These are phyloP conservation scores for Prunella himalayana DNA, from an alignment of 2,113 vertebrate genomes.

Conservation along the genomic window DNA sequence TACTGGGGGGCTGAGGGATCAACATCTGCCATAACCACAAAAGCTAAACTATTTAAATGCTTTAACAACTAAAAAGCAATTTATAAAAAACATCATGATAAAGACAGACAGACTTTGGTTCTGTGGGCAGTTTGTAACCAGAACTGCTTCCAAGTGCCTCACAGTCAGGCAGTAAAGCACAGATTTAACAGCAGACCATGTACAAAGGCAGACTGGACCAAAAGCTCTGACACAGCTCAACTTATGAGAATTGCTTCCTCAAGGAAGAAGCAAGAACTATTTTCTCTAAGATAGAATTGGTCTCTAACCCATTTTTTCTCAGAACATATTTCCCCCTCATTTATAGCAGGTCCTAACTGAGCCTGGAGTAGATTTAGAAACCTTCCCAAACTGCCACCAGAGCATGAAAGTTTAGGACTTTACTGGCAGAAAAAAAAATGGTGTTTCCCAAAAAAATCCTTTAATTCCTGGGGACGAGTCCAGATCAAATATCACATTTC, in stretches of 20 bases:
- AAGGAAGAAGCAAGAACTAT: background rate
- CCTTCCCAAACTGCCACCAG: background rate
- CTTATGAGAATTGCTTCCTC: background rate
- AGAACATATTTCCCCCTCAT: background rate
- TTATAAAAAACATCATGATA: background rate
- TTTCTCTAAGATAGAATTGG: background rate
- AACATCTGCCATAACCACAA: background rate
- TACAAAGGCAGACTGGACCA: background rate
- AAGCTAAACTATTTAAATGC: background rate
- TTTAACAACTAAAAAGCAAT: background rate
- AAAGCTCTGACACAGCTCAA: background rate
- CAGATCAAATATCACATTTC: background rate
- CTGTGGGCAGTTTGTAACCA: background rate
- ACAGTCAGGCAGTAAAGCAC: background rate
- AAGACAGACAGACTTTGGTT: background rate
- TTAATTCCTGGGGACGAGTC: background rate
- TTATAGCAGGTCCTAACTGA: background rate
- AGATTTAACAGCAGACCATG: background rate
- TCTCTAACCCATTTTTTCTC: background rate
- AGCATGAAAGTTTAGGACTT: background rate
- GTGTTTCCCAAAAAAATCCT: background rate
- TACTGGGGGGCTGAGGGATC: fast-evolving
- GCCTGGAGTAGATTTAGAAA: background rate
- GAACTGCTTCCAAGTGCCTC: background rate
- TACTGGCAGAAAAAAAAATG: background rate